Percentiles rank a stretch among this genome's conserved stretches.
Evolutionary conservation across 2,888 invertebrate species (phyloP).

Genomic region (Mystacides longicornis): DNA sequence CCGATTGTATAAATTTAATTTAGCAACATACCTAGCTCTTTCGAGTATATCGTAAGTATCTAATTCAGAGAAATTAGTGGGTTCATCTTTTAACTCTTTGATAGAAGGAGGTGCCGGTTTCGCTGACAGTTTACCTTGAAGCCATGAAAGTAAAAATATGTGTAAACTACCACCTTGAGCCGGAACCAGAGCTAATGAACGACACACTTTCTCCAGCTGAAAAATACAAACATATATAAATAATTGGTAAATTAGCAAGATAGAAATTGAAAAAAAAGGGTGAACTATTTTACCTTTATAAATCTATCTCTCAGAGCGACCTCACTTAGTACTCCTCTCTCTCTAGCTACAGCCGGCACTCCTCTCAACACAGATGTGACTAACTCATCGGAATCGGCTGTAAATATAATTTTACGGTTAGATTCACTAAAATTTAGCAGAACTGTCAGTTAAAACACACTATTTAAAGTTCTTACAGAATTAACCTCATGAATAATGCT

Average conservation of each 20-base stretch:
- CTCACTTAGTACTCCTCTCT: constrained; percentile 83
- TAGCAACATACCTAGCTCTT: constrained; percentile 72
- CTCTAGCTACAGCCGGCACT: constrained; percentile 68
- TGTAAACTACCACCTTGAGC: constrained; percentile 81
- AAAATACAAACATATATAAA: constrained; percentile 3
- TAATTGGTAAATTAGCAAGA: neutral
- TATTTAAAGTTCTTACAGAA: no score
- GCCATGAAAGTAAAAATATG: constrained; percentile 75
- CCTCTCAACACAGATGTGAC: constrained; percentile 69
- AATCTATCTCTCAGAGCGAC: constrained; percentile 80
- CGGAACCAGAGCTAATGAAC: constrained; percentile 79
- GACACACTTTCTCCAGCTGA: constrained; percentile 69
- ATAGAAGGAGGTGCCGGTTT: constrained; percentile 50
- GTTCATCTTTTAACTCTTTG: constrained; percentile 64
- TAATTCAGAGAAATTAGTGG: constrained; percentile 63
- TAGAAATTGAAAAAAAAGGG: neutral
- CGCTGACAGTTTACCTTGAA: constrained; percentile 78
- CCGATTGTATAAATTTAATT: no score
- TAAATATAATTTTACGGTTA: no score
- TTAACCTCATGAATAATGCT: no score
- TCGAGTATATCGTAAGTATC: constrained; percentile 86
- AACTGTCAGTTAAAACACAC: no score
- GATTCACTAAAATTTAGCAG: no score
- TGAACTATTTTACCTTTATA: constrained; percentile 44
- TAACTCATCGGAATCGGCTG: constrained; percentile 68